A percentile compares a stretch with the other conserved stretches of the same genome.
phyloP scores from a whole-genome alignment of 2,113 vertebrate species.

The Smithornis capensis region DNA sequence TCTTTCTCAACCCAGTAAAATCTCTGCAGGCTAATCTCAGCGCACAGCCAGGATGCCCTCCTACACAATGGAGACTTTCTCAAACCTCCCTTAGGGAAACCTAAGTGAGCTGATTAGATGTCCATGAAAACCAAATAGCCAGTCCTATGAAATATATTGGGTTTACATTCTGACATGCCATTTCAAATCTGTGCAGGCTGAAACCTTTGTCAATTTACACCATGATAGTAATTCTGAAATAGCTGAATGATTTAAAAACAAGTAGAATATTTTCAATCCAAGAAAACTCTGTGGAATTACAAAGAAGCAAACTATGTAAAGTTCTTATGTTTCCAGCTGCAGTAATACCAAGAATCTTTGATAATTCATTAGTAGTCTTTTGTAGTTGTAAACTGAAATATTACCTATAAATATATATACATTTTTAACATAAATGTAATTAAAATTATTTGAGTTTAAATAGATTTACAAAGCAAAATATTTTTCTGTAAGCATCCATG shows the following conservation, averaged over 20 bases:
- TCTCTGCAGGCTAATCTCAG: conserved; percentile 53
- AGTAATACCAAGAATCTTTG: neutral
- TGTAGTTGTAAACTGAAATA: conserved; percentile 21
- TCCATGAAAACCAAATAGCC: conserved; percentile 26
- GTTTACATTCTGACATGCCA: neutral
- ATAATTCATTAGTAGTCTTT: neutral
- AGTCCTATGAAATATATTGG: neutral
- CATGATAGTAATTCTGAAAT: neutral
- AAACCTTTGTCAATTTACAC: conserved; percentile 7
- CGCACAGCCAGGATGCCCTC: neutral
- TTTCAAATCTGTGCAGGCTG: neutral
- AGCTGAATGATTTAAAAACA: neutral
- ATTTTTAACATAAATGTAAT: neutral
- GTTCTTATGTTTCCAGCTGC: neutral
- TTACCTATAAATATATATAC: neutral
- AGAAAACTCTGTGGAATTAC: neutral
- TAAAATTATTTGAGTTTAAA: neutral
- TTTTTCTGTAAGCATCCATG: neutral
- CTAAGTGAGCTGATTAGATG: conserved; percentile 7
- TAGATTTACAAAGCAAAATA: neutral
- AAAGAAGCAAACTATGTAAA: neutral
- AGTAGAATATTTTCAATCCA: neutral
- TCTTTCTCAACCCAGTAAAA: conserved; percentile 63
- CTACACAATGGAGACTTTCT: conserved; percentile 33
- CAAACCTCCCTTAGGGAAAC: conserved; percentile 16